phyloP scores from a whole-genome alignment of 2,797 vertebrate genomes.

The Nasua narica region DNA sequence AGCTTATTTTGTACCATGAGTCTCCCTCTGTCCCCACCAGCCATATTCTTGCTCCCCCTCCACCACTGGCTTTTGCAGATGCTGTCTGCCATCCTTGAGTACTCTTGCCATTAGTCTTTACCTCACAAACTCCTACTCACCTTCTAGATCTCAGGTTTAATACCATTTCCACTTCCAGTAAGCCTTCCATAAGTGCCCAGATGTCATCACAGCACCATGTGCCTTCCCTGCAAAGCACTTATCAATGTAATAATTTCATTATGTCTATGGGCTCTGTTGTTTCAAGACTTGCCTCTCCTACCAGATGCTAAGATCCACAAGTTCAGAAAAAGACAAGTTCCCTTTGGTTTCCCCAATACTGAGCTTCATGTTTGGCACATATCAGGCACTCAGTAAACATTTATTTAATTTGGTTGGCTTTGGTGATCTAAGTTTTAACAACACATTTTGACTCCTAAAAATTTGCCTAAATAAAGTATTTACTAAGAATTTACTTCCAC shows the following conservation, averaged over 20 bases:
- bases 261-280: neutral
- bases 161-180: neutral
- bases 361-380: neutral
- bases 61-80: neutral
- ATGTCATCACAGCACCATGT: neutral
- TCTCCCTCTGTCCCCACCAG: neutral
- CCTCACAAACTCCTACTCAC: neutral
- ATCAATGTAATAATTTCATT: neutral
- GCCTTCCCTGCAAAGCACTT: neutral
- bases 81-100: neutral
- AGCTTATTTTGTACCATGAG: neutral
- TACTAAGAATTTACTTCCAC: conserved; percentile 3
- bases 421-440: neutral
- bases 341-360: neutral
- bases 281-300: neutral
- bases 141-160: neutral
- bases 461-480: neutral
- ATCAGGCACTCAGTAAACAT: neutral
- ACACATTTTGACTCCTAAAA: neutral
- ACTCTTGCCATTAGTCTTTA: neutral
- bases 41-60: neutral
- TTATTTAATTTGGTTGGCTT: neutral
- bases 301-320: neutral
- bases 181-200: neutral
- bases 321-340: neutral